Conservation (phyloP, 2,113 vertebrate species). For the Epinephelus moara region DNA sequence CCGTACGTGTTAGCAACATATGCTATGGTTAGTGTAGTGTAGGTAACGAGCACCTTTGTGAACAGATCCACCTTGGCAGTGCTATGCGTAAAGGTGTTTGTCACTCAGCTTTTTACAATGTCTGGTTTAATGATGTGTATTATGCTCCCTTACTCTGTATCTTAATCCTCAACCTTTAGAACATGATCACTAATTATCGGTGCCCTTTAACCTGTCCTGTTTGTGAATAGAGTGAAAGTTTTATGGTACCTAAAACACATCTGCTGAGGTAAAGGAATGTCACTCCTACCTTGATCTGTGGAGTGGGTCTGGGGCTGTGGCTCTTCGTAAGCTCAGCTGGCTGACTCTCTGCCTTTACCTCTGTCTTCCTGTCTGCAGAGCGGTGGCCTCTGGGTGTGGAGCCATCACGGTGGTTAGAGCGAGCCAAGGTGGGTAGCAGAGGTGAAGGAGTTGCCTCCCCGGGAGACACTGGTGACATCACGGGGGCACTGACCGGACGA, state of each 20-base stretch:
- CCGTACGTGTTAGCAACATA: too few species aligned
- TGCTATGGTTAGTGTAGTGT: too few species aligned
- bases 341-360: conserved; percentile 83
- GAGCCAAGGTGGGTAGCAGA: conserved; percentile 51
- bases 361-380: conserved; percentile 82
- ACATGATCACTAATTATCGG: not conserved
- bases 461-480: conserved; percentile 89
- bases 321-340: conserved; percentile 70
- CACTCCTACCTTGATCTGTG: conserved; percentile 87
- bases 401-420: conserved; percentile 68
- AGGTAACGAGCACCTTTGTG: too few species aligned
- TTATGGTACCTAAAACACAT: not conserved
- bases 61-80: too few species aligned
- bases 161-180: too few species aligned
- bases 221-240: not conserved
- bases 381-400: conserved; percentile 69
- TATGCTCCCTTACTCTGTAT: too few species aligned
- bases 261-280: not conserved
- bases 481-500: conserved; percentile 93
- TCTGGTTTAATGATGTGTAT: too few species aligned
- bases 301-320: conserved; percentile 76
- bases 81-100: too few species aligned
- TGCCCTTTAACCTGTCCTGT: too few species aligned
- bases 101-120: too few species aligned
- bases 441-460: conserved; percentile 79